Evolutionary conservation across 1,140 invertebrate genomes (phyloP).

Genomic region (Latrodectus geometricus): DNA sequence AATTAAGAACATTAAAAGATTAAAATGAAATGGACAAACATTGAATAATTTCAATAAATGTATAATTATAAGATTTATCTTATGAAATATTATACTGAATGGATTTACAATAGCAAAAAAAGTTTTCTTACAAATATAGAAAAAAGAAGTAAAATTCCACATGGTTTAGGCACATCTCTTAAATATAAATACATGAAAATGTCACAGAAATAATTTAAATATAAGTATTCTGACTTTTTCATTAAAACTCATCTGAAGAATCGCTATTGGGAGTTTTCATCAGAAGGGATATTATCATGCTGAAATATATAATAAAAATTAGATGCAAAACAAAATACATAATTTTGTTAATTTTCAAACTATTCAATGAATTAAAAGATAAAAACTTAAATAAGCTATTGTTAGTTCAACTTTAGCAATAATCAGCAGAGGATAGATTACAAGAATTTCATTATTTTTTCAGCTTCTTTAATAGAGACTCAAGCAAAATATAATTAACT

Average conservation of each 20-base stretch:
- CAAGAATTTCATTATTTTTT: too few relatives aligned
- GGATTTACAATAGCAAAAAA: neutral
- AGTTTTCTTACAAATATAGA: neutral
- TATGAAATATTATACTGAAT: neutral
- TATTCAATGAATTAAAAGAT: too few relatives aligned
- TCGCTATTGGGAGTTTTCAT: conserved; percentile 63
- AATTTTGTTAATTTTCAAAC: too few relatives aligned
- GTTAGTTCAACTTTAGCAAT: too few relatives aligned
- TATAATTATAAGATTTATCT: neutral
- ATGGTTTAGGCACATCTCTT: neutral
- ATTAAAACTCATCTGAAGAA: conserved; percentile 63
- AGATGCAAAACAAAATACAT: too few relatives aligned
- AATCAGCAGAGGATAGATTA: too few relatives aligned
- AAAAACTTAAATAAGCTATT: too few relatives aligned
- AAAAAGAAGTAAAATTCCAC: neutral
- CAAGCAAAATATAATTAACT: too few relatives aligned
- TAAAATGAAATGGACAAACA: too few relatives aligned
- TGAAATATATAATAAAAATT: conserved; percentile 53
- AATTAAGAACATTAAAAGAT: too few relatives aligned
- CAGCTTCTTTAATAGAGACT: too few relatives aligned
- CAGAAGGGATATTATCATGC: conserved; percentile 65
- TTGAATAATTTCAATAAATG: neutral
- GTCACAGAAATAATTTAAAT: neutral
- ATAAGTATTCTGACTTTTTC: neutral
- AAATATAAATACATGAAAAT: neutral